Evolutionary conservation across 2,888 invertebrate species (phyloP), one percentile per base, ranked within the genome.

Genomic region (Tethea ocularis): DNA sequence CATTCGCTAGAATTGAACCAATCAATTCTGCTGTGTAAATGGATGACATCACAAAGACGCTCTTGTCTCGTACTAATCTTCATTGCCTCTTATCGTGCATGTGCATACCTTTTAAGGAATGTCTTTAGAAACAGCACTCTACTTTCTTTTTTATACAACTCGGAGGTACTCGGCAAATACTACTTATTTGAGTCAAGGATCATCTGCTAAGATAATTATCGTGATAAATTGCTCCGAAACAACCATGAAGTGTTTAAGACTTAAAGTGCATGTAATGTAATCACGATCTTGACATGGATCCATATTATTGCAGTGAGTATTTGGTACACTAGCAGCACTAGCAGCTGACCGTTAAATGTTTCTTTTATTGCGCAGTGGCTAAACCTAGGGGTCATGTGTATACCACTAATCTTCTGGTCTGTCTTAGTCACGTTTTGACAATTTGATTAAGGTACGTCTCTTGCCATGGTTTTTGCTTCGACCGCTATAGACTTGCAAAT

Each of bases 231-330:
- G 61, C 66, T 65, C 66, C 65, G 61, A 65, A 72, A 66, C 17
- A 51, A 51, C 8, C 11, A 33, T 26, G 26, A 29, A 24, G 22
- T 20, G 10, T 20, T 33, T 54, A 33, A 33, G 36, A 36, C 5
- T 33, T 54, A n/a, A 17, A 46, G 23, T 56, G 20, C 56, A 17
- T 41, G 54, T 36, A 54, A 59, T 46, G 51, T 23, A 59, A 66
- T 70, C 70, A 70, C 69, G 75, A 68, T 74, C 78, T 69, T 71
- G 75, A 67, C 76, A 78, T 76, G 63, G 74, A 78, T 79, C 71
- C 69, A 70, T 72, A 75, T 65, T 63, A 62, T 74, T 72, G 73
- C 74, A 63, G 57, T 66, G 58, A 69, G 61, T 67, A 72, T 73
- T 66, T 66, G 77, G 74, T 67, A 67, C 73, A 70, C 72, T 70